Evolutionary conservation across 2,888 invertebrate genomes (phyloP).

Genomic region (Timema cristinae): DNA sequence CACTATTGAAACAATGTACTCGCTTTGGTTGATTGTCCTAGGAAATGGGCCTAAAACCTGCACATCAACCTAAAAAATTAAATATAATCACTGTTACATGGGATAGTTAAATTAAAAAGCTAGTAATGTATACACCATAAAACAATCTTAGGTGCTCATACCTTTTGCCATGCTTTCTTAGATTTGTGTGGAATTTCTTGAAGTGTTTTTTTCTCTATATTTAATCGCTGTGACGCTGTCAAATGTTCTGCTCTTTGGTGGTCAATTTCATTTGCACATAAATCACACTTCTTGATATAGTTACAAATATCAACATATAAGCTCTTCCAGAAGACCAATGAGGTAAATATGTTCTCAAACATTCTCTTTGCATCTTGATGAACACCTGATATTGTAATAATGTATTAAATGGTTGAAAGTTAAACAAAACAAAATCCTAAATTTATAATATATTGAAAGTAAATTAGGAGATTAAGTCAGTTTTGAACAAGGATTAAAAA

Average conservation of each 20-base stretch:
- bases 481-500: no score
- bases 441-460: no score
- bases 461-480: no score
- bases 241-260: no score
- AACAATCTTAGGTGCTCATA: neutral
- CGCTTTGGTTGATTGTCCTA: conserved; percentile 31
- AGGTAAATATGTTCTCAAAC: conserved; percentile 31
- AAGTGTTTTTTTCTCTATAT: no score
- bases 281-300: conserved; percentile 34
- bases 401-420: neutral
- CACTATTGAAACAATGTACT: conserved; percentile 33
- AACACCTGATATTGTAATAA: conserved; percentile 32
- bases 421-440: no score
- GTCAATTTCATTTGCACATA: conserved; percentile 31
- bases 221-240: no score
- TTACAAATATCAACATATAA: conserved; percentile 36
- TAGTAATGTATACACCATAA: no score
- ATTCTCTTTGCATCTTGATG: conserved; percentile 37
- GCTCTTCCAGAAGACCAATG: conserved; percentile 36
- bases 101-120: no score
- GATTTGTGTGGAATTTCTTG: no score
- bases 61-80: conserved; percentile 32
- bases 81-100: neutral
- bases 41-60: conserved; percentile 35
- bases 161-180: conserved; percentile 21